A percentile compares a stretch with the other conserved stretches of the same genome.
These are phyloP conservation scores for Xiphorhynchus erythropygius DNA, from an alignment of 2,797 vertebrate genomes.

Conservation along the genomic window DNA sequence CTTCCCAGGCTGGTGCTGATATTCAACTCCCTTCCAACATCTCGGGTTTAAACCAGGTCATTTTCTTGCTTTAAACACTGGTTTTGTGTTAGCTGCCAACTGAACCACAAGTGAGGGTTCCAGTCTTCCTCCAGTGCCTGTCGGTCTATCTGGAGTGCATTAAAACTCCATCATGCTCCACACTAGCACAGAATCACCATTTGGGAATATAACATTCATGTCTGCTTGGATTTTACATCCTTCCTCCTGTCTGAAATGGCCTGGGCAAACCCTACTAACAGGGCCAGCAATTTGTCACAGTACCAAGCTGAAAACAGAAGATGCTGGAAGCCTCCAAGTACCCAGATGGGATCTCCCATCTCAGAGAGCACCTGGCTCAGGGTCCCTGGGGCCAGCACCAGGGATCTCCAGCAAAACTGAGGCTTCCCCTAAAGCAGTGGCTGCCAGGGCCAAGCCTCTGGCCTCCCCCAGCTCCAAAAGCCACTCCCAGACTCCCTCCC, in stretches of 20 bases:
- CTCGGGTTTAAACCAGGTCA: background rate
- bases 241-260: background rate
- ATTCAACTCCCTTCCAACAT: background rate
- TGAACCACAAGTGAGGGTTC: background rate
- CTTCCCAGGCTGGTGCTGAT: background rate
- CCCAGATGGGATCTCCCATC: background rate
- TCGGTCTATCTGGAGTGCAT: background rate
- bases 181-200: rapidly evolving
- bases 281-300: background rate
- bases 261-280: background rate
- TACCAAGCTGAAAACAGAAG: background rate
- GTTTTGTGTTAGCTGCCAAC: background rate
- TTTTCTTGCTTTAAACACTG: background rate
- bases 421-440: background rate
- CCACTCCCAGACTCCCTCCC: background rate
- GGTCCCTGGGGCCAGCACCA: rapidly evolving
- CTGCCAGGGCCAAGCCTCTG: background rate
- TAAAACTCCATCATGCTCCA: rapidly evolving
- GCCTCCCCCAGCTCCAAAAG: background rate
- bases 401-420: background rate
- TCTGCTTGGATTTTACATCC: background rate
- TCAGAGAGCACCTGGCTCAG: rapidly evolving
- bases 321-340: background rate
- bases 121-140: background rate
- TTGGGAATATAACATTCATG: rapidly evolving